A percentile compares a stretch with the other conserved stretches of the same genome.
These are phyloP conservation scores for Hemicrepidius hirtus DNA, from an alignment of 2,888 invertebrate genomes.

Conservation along the genomic window DNA sequence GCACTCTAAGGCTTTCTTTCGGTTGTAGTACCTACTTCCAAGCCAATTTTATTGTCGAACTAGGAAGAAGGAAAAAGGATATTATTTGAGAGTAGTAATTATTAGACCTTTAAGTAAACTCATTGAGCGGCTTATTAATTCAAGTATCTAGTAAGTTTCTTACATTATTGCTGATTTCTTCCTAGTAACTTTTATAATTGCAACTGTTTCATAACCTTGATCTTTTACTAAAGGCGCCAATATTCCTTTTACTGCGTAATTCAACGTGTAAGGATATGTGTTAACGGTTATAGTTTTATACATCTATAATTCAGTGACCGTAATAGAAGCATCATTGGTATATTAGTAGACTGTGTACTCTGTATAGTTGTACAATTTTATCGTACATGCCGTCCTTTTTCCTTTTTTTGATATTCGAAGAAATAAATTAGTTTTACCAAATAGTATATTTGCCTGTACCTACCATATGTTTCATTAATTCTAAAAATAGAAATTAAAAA, in stretches of 20 bases:
- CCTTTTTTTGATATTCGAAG: not conserved
- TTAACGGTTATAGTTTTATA: not conserved
- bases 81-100: no score
- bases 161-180: no score
- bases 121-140: no score
- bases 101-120: no score
- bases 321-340: not conserved
- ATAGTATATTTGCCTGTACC: no score
- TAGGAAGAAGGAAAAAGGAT: no score
- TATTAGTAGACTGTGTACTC: conserved; percentile 9
- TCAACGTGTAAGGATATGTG: not conserved
- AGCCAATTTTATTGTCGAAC: no score
- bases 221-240: conserved; percentile 4
- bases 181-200: not conserved
- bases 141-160: no score
- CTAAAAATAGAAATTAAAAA: conserved; percentile 15
- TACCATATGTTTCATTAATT: conserved; percentile 15
- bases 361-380: conserved; percentile 4
- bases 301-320: not conserved
- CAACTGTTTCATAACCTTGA: conserved; percentile 11
- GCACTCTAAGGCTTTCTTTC: no score
- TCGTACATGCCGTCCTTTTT: not conserved
- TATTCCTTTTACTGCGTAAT: conserved; percentile 5
- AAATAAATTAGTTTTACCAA: conserved; percentile 1
- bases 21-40: no score